Conservation (phyloP, 2,888 invertebrate species). For the Caenorhabditis plicata region DNA sequence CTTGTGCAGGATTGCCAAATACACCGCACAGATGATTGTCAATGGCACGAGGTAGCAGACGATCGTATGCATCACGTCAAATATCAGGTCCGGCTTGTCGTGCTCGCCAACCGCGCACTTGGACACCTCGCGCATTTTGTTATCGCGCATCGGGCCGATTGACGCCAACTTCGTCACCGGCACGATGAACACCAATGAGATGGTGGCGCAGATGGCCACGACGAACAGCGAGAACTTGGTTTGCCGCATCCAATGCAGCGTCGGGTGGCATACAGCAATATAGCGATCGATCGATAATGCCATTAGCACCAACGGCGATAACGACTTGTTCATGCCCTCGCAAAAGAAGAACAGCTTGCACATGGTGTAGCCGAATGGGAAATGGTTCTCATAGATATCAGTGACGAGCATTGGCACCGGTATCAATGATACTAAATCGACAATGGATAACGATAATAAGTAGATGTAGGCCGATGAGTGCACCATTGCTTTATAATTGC, state of each 20-base stretch:
- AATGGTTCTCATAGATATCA: constrained; percentile 52
- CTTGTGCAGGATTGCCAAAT: constrained; percentile 56
- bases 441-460: constrained; percentile 58
- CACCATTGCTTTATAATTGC: constrained; percentile 41
- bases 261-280: constrained; percentile 52
- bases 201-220: constrained; percentile 42
- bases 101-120: constrained; percentile 42
- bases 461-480: constrained; percentile 62
- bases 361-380: constrained; percentile 45
- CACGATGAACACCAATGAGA: constrained; percentile 55
- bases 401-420: constrained; percentile 59
- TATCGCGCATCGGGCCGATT: constrained; percentile 30
- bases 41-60: constrained; percentile 57
- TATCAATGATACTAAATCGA: constrained; percentile 57
- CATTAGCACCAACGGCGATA: constrained; percentile 59
- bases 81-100: constrained; percentile 12
- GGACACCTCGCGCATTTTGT: constrained; percentile 19
- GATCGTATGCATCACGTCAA: constrained; percentile 51
- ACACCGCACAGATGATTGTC: constrained; percentile 56
- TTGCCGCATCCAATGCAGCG: constrained; percentile 57
- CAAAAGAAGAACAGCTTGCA: constrained; percentile 55
- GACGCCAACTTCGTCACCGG: constrained; percentile 42
- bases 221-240: constrained; percentile 52
- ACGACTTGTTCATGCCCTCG: constrained; percentile 61
- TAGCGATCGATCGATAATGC: constrained; percentile 57